Conservation (phyloP, 2,888 invertebrate genomes). For the Gerosis bhagava region DNA sequence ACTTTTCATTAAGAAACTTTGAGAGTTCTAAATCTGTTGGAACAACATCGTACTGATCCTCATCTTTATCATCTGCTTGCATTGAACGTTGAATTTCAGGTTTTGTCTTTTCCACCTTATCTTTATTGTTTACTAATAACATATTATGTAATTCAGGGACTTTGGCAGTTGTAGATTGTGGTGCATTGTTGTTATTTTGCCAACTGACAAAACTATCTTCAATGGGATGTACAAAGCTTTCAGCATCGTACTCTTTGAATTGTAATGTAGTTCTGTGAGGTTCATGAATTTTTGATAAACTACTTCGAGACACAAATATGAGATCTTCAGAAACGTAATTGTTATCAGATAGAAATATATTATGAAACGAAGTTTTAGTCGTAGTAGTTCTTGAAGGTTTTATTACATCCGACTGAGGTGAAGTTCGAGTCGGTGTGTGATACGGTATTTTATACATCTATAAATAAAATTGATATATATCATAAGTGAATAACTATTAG, state of each 20-base stretch:
- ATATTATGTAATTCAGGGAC: conserved; percentile 51
- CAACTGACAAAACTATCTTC: conserved; percentile 15
- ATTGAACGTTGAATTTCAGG: conserved; percentile 26
- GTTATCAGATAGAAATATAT: not conserved
- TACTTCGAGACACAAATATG: conserved; percentile 1
- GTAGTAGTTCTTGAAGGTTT: conserved; percentile 44
- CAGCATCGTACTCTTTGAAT: not conserved
- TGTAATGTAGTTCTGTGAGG: conserved; percentile 1
- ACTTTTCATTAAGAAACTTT: conserved; percentile 15
- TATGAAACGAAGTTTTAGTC: not conserved
- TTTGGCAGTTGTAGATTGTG: conserved; percentile 31
- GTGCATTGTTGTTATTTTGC: conserved; percentile 16
- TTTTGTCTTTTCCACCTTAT: conserved; percentile 27
- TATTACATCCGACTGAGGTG: conserved; percentile 34
- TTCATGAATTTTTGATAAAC: not conserved
- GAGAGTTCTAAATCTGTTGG: conserved; percentile 1
- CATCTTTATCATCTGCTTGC: conserved; percentile 21
- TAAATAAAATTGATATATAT: no score
- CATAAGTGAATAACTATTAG: no score
- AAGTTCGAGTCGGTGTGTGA: conserved; percentile 43
- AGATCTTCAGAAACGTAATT: conserved; percentile 8
- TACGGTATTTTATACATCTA: conserved; percentile 31
- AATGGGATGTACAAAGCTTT: conserved; percentile 1
- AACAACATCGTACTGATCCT: conserved; percentile 5
- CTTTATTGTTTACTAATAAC: conserved; percentile 56